These are phyloP conservation scores for Ichneumon xanthorius DNA, from an alignment of 2,888 invertebrate genomes.

Conservation along the genomic window DNA sequence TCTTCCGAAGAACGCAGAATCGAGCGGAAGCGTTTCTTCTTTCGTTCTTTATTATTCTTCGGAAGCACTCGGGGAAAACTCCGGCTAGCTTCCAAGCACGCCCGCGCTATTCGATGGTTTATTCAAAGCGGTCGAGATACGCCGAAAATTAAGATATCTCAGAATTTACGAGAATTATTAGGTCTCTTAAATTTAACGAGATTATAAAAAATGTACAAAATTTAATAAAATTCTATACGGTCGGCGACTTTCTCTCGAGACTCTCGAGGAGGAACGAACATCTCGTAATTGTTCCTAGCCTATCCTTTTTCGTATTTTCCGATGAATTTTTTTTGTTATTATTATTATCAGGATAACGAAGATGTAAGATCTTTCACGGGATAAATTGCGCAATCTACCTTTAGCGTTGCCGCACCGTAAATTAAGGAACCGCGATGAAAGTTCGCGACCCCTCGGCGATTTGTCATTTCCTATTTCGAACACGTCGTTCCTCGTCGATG, in stretches of 20 bases:
- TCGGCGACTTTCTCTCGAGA: neutral
- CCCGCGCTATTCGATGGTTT: conserved; percentile 32
- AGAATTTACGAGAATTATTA: neutral
- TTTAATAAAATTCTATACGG: neutral
- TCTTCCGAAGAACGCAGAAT: conserved; percentile 49
- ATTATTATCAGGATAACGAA: conserved; percentile 6
- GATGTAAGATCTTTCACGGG: conserved; percentile 14
- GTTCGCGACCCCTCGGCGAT: conserved; percentile 70
- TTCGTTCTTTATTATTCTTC: conserved; percentile 52
- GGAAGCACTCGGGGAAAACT: conserved; percentile 36
- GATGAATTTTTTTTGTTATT: neutral
- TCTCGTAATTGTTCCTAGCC: neutral
- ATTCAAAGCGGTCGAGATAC: neutral
- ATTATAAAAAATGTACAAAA: neutral
- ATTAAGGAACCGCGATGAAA: conserved; percentile 61
- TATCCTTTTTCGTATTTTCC: neutral
- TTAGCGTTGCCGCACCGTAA: conserved; percentile 58
- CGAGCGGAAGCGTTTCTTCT: conserved; percentile 58
- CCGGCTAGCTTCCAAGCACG: conserved; percentile 2
- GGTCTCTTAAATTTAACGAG: neutral
- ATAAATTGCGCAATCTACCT: conserved; percentile 62
- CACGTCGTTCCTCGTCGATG: conserved; percentile 74
- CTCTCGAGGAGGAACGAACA: neutral
- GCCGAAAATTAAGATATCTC: conserved; percentile 11
- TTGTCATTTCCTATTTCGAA: conserved; percentile 77